Base-by-base conservation (phyloP, 1,140 invertebrate species). In the Aphaenogaster rudis region DNA sequence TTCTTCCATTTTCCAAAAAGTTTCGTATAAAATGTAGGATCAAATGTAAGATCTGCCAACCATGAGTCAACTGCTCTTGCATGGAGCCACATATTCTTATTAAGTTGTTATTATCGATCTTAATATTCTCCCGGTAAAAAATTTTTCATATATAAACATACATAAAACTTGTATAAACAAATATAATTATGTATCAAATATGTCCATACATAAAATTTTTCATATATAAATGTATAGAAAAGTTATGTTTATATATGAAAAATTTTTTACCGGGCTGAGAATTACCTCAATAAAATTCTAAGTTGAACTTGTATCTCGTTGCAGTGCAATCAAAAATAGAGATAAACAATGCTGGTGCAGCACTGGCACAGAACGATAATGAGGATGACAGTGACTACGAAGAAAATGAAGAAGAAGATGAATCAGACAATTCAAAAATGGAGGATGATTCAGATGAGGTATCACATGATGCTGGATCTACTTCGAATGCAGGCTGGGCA, bases 401-500 rank as follows among this genome's bases (percentile, higher is more conserved):
- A 15, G 33, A 67, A 67, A 61, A n/a, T 52, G 52, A 71, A 15
- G 42, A 69, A 71, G 9, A 54, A 13, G 52, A 28, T 28, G 28
- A 64, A 21, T 77, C 42, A 9, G 45, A 28, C 3, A 5, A 15
- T 11, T 0, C 13, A 28, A 50, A 57, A 33, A 59, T 59, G 21
- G 28, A 72, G 11, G 9, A 9, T 21, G 7, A 45, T 13, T n/a
- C 3, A 2, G 52, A 61, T 36, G 50, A 84, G 2, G 48, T 36
- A 2, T 54, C n/a, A 36, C 52, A 36, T 9, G 64, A 59, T 64
- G 21, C 28, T 13, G 17, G 39, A 52, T 9, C 7, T 50, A 28
- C 8, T 36, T 71, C 69, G 8, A 96, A 96, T 91, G 82, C 92
- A 50, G 96, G 96, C 1, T 96, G 96, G 97, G 97, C 97, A 64